Base-by-base conservation (phyloP, 53 echinoderm and acorn worm species). In the Crossaster papposus region DNA sequence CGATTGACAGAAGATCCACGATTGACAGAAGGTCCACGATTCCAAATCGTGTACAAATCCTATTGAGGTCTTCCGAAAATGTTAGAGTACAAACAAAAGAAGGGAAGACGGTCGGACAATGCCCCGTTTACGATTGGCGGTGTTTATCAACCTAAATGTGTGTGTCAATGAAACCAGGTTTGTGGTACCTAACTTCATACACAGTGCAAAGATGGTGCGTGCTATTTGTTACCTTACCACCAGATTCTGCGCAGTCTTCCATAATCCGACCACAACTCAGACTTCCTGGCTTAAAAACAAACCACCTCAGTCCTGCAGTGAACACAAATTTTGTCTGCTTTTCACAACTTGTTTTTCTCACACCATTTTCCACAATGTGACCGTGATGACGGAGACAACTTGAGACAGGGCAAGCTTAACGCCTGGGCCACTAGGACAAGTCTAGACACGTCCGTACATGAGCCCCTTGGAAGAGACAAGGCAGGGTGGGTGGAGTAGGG, bases 401-500 rank as follows among this genome's bases (percentile, higher is more conserved):
- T 68, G 24, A 68, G 68, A 26, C 68, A 68, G 28, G 24, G 10
- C 68, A 68, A 68, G 68, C 68, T 68, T 28, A 68, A n/a, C 28
- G 68, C 68, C 68, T 68, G 2, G 22, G 28, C 24, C 68, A 68
- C 0, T 10, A 28, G 58, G 62, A 53, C 81, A 81, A 81, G 81
- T 81, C 81, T 33, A 0, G 34, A 81, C 81, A 31, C 55, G 81
- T 81, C 58, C 33, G 30, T 33, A 7, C 8, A 2, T 14, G n/a
- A 26, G 30, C 23, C 68, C 68, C 28, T 26, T 68, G 28, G 68
- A n/a, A 62, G 58, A 22, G 51, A 26, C 30, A 81, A 54, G 80
- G 54, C 52, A 14, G 64, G 62, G 31, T 12, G 54, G 81, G 81
- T 81, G 36, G 80, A 54, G 80, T 32, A 62, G 80, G 80, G 31